Evolutionary conservation across 2,797 vertebrate genomes (phyloP), one percentile per base, ranked within the genome.

Genomic region (Phylloscopus collybita): DNA sequence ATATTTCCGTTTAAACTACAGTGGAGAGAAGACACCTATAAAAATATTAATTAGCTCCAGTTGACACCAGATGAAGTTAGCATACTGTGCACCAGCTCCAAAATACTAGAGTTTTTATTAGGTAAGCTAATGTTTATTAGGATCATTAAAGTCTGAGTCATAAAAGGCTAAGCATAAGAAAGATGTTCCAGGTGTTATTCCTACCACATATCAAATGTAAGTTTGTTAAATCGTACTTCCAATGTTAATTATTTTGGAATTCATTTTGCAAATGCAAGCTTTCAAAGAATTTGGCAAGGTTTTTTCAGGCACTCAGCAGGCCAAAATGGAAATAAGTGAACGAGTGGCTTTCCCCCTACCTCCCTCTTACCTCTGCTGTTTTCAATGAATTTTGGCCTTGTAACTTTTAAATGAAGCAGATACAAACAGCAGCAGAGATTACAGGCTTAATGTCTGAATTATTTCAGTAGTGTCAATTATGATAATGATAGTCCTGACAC

Each of bases 41-140:
- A 98, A 98, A 98, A 98, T 98, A 98, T 98, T 98, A 98, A 98
- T 98, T 98, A 98, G 97, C 97, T 98, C 96, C 96, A 97, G 97
- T 97, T 98, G 97, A 98, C 97, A 98, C 97, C 97, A 97, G 97
- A 97, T 97, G 97, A 96, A 97, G 95, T 97, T 96, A 97, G 88
- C 96, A 80, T 95, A 93, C 96, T 94, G 94, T 16, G 73, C 72
- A 54, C 95, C 96, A 96, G 89, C 92, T 97, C 97, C 74, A 92
- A 98, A 97, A 97, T 95, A 88, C 95, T 94, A 64, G 95, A 96
- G 96, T 96, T 97, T 97, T 98, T 98, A 97, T 97, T 98, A 97
- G 97, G 97, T 97, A 97, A 98, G 97, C 97, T 97, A 97, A 98
- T 98, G 97, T 98, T 98, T 98, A 98, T 97, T 97, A 96, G 92